Base-by-base conservation (phyloP, 2,888 invertebrate species). In the Boloria selene region DNA sequence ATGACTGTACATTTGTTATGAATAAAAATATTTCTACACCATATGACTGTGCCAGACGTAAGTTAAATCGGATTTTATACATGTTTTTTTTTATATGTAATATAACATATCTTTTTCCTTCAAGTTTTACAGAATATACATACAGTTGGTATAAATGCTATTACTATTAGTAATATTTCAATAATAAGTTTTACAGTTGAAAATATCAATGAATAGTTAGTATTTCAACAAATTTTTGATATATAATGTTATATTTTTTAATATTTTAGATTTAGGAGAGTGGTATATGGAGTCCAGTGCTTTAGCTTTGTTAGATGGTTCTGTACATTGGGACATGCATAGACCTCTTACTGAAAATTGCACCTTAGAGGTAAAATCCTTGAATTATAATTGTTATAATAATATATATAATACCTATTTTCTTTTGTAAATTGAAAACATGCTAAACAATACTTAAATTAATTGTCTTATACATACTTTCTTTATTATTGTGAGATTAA, bases 11-110 rank as follows among this genome's bases (percentile, higher is more conserved):
- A 0, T 85, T 99, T 65, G 83, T 96, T 22, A 98, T 99, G 98
- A 99, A 99, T 83, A 97, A 96, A 82, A 92, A 94, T 72, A 86
- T 99, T 10, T 99, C 99, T 0, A 98, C 99, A 1, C 99, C 99
- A 0, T 95, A 94, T 77, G 96, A 99, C 80, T 98, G 98, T 87
- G 97, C 98, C 2, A 95, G 94, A 93, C 98, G 97, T 97, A 90
- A 93, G 95, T 87, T 45, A 14, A 31, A 47, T 49, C 17, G 16
- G 16, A 6, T 49, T 16, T 47, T 0, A 6, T 3, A 3, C 16
- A 6, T n/a, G 7, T 13, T n/a, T 44, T n/a, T 13, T 47, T 59
- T 22, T 22, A 38, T 10, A 38, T 10, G 10, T 38, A 10, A 2
- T 10, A 38, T 38, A 3, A 1, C 10, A 10, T 38, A 38, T 38